These are phyloP conservation scores for Rhinoderma darwinii DNA, from an alignment of 2,113 vertebrate genomes.

Conservation along the genomic window DNA sequence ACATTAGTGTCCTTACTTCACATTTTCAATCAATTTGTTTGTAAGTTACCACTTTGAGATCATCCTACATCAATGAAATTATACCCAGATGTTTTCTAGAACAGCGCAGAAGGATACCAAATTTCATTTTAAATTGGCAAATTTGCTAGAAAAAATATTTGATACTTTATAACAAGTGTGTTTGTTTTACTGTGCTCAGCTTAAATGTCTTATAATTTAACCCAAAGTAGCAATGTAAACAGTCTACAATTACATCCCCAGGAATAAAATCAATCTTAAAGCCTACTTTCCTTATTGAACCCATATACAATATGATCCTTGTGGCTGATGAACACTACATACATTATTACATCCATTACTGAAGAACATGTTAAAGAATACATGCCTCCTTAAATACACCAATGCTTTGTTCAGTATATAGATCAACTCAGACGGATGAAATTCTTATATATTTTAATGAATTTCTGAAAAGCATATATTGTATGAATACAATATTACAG, in stretches of 20 bases:
- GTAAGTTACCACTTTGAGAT: slow-evolving; percentile 44
- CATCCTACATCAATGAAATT: slow-evolving; percentile 52
- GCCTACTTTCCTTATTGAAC: slow-evolving; percentile 28
- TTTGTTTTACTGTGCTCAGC: slow-evolving; percentile 49
- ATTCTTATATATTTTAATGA: neutral
- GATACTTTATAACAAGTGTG: slow-evolving; percentile 49
- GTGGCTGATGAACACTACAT: slow-evolving; percentile 25
- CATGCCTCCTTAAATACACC: neutral
- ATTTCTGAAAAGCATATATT: neutral
- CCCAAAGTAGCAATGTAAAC: slow-evolving; percentile 58
- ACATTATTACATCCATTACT: neutral
- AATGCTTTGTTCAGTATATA: neutral
- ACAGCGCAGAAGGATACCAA: slow-evolving; percentile 40
- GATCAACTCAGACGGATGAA: neutral
- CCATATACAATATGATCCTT: slow-evolving; percentile 41
- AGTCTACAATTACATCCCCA: slow-evolving; percentile 49
- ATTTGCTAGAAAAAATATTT: slow-evolving; percentile 47
- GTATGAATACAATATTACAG: neutral
- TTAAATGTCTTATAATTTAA: slow-evolving; percentile 53
- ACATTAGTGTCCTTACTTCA: slow-evolving; percentile 48
- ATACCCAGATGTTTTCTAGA: slow-evolving; percentile 55
- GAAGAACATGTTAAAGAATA: neutral
- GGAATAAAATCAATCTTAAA: slow-evolving; percentile 26
- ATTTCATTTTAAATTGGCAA: slow-evolving; percentile 59
- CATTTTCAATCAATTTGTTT: slow-evolving; percentile 43